These are phyloP conservation scores for Hypsopygia costalis DNA, from an alignment of 2,888 invertebrate genomes.

Conservation along the genomic window DNA sequence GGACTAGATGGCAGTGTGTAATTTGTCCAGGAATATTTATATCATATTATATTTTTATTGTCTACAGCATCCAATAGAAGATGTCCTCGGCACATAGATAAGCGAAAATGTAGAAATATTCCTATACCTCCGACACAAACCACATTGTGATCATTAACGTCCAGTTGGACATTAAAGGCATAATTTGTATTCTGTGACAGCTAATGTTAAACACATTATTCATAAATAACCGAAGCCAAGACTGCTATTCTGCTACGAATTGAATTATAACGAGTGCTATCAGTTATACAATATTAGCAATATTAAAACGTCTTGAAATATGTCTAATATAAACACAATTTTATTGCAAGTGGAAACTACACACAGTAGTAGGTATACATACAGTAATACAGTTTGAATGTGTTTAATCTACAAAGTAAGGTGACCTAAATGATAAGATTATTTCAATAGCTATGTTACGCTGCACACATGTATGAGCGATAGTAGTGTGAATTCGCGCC, in stretches of 20 bases:
- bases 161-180: slow-evolving; percentile 17
- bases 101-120: slow-evolving; percentile 15
- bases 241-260: slow-evolving; percentile 7
- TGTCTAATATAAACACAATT: slow-evolving; percentile 16
- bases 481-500: slow-evolving; percentile 52
- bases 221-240: slow-evolving; percentile 12
- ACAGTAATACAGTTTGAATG: too few relatives aligned
- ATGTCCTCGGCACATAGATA: slow-evolving; percentile 7
- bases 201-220: slow-evolving; percentile 15
- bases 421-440: slow-evolving; percentile 81
- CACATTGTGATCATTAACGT: slow-evolving; percentile 27
- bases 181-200: slow-evolving; percentile 26
- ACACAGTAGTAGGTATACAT: slow-evolving; percentile 34
- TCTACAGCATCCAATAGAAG: slow-evolving; percentile 9
- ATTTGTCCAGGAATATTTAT: too few relatives aligned
- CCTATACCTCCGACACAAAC: slow-evolving; percentile 21
- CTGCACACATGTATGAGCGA: slow-evolving; percentile 37
- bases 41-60: too few relatives aligned
- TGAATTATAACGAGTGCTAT: neutral
- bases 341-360: slow-evolving; percentile 24
- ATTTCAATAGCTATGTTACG: slow-evolving; percentile 61
- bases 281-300: too few relatives aligned
- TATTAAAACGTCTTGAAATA: neutral
- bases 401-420: slow-evolving; percentile 72
- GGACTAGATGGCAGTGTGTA: too few relatives aligned